Base-by-base conservation (phyloP, 2,888 invertebrate genomes). In the Meteorus colon region DNA sequence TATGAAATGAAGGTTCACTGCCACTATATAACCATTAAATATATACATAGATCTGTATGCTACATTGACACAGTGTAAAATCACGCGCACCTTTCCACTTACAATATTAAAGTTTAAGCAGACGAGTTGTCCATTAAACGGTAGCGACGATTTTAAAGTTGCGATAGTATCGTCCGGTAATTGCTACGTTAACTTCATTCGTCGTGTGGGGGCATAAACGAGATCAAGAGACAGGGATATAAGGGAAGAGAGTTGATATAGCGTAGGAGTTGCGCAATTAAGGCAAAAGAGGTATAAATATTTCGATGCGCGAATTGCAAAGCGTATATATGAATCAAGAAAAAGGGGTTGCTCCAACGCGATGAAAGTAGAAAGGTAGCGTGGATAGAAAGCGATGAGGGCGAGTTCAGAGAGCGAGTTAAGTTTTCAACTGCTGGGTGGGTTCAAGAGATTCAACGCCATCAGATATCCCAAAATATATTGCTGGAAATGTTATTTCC, bases 391-490 rank as follows among this genome's bases (percentile, higher is more conserved):
- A 69, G 67, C 27, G 48, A 75, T 24, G 55, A 73, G 74, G 74
- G 78, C 77, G 81, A 81, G 80, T 81, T 83, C 82, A 83, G 81
- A 79, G 75, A 77, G 81, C 75, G 80, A 84, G 83, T 83, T 84
- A 83, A 86, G 86, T 86, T 86, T 85, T 85, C 86, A 84, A 81
- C 85, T 82, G 79, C 63, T 69, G 76, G 75, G 75, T 70, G 74
- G 78, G 78, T 65, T 67, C 75, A 45, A 69, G 78, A 55, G 76
- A 78, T 77, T 83, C 83, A 80, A 82, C 79, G 77, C 80, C 85
- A 85, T 87, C 86, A 86, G 86, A 86, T 86, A 87, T 82, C 82
- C 70, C 78, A 76, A 81, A 83, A 86, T 85, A 82, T 86, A 86
- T 55, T 85, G 86, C 10, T 31, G 81, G 82, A 81, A 73, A 83